Evolutionary conservation across 2,797 vertebrate species (phyloP), one percentile per base, ranked within the genome.

Genomic region (Arnoldichthys spilopterus): DNA sequence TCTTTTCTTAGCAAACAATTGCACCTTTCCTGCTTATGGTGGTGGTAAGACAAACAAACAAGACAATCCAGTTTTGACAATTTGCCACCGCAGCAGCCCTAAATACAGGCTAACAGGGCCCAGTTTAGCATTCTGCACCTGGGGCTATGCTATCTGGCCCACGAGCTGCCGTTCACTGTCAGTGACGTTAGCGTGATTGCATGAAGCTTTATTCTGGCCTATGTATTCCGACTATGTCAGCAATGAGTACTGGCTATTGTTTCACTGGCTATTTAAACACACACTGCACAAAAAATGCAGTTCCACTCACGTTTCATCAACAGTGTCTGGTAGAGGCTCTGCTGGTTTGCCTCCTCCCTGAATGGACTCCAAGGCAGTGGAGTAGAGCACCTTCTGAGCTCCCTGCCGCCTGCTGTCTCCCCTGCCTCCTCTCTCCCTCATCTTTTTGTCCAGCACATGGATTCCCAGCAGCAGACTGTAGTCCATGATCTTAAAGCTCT

Each of bases 401-500:
- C 90, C 95, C 0, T 90, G 92, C 0, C 94, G 89, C 85, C 94
- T 96, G 30, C 94, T 89, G 59, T 98, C 97, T 0, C 90, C 91
- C 81, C 94, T 86, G 77, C 77, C 80, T 88, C 94, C 81, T 87
- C 96, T 84, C 49, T 87, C 90, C 82, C 93, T 92, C 2, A 84
- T 67, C 83, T 87, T 92, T 51, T 63, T 76, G 69, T 93, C 87
- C 83, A 88, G 74, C 18, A 94, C 79, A 1, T 94, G 94, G 72
- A 94, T 86, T 20, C 93, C 93, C 83, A 94, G 83, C 74, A 94
- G 90, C 54, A 98, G 94, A 83, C 97, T 98, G 87, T 98, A 98
- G 91, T 98, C 97, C 97, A 99, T 98, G 89, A 99, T 99, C 91
- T 98, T 98, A 87, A 98, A 98, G 85, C 97, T 99, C 92, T 98